These are phyloP conservation scores for Hippocampus kuda DNA, from an alignment of 2,797 vertebrate genomes.

Conservation along the genomic window DNA sequence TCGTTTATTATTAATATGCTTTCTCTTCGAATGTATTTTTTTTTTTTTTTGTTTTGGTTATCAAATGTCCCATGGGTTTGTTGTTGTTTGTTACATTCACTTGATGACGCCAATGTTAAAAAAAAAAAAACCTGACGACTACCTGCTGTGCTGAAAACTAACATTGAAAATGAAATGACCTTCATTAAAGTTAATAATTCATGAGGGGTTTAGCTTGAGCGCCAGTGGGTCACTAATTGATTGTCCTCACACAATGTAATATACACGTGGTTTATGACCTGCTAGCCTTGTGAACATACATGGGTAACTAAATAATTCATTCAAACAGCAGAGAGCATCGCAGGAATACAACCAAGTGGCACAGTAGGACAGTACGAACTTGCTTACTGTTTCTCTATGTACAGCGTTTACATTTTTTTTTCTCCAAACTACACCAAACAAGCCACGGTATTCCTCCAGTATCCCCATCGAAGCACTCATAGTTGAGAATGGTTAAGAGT, in stretches of 20 bases:
- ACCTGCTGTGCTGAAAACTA: background rate
- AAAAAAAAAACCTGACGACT: background rate
- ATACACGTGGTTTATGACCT: background rate
- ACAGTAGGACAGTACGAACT: background rate
- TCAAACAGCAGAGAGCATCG: background rate
- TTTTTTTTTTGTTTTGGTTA: background rate
- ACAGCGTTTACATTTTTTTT: background rate
- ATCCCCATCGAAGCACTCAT: background rate
- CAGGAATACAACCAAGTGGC: background rate
- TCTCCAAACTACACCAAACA: background rate
- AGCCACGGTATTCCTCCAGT: background rate
- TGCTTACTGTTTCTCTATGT: background rate
- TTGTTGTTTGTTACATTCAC: background rate
- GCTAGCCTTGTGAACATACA: background rate
- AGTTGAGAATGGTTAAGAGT: background rate
- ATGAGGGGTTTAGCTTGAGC: background rate
- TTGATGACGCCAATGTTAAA: background rate
- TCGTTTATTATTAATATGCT: background rate
- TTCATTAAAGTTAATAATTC: constrained; percentile 4
- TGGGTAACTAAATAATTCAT: background rate
- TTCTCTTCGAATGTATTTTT: background rate
- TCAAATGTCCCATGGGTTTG: too few relatives aligned
- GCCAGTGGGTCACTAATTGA: constrained; percentile 1
- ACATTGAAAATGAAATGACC: background rate
- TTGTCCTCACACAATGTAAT: constrained; percentile 3